Percentiles rank a stretch among this genome's conserved stretches.
Conservation (phyloP, 2,888 invertebrate species). For the Pherbina coryleti region DNA sequence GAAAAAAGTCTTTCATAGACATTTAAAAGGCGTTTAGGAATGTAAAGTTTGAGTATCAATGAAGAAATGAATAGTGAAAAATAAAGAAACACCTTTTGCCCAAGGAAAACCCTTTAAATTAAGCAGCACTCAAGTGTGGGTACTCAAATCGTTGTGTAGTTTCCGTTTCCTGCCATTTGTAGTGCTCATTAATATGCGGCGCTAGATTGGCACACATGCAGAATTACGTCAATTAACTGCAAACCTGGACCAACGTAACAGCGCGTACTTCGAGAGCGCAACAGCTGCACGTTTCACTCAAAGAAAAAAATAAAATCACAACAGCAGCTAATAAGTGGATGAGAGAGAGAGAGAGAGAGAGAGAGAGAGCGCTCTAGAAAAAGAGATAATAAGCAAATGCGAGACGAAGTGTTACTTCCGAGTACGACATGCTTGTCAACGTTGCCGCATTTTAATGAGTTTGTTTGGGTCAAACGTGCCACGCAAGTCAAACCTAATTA, state of each 20-base stretch:
- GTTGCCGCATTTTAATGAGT: conserved; percentile 7
- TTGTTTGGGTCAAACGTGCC: conserved; percentile 23
- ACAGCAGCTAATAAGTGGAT: not conserved
- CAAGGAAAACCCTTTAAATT: too few species aligned
- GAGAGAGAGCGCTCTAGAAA: not conserved
- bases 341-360: not conserved
- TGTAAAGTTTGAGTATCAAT: too few species aligned
- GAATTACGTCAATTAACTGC: not conserved
- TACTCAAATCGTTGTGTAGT: too few species aligned
- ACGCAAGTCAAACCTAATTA: conserved; percentile 14
- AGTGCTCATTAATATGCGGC: not conserved
- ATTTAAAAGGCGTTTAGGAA: too few species aligned
- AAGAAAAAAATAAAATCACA: not conserved
- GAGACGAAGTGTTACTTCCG: not conserved
- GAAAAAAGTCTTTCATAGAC: too few species aligned
- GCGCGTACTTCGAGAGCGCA: not conserved
- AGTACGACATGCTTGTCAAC: not conserved
- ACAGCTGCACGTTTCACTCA: conserved; percentile 10
- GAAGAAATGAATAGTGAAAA: too few species aligned
- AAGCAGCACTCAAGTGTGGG: too few species aligned
- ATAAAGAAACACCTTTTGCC: too few species aligned
- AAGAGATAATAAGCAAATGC: not conserved
- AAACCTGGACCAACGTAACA: not conserved
- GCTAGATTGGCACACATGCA: not conserved
- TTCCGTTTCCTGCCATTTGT: not conserved